Percentiles rank a stretch among this genome's conserved stretches.
These are phyloP conservation scores for Lymantria monacha DNA, from an alignment of 2,888 invertebrate genomes.

Conservation along the genomic window DNA sequence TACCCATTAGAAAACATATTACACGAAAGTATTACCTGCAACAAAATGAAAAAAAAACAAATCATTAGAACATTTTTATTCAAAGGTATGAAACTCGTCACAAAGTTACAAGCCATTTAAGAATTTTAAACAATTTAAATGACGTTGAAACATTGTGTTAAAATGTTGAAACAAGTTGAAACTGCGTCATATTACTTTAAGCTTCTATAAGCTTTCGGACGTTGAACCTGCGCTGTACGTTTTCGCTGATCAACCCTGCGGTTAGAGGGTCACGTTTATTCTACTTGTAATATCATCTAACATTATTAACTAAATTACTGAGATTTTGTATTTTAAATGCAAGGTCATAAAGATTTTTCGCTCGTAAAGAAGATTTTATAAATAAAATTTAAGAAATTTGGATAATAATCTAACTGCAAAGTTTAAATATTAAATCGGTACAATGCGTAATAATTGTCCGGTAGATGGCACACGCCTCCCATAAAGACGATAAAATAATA, in stretches of 20 bases:
- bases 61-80: not conserved
- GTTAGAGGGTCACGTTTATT: not conserved
- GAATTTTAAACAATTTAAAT: not conserved
- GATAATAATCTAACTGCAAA: no score
- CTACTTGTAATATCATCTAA: not conserved
- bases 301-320: not conserved
- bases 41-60: not conserved
- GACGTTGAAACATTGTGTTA: not conserved
- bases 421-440: no score
- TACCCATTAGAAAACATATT: not conserved
- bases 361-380: no score
- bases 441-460: no score
- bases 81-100: not conserved
- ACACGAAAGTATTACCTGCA: not conserved
- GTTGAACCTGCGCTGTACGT: not conserved
- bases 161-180: not conserved
- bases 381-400: no score
- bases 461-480: no score
- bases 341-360: no score
- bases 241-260: not conserved
- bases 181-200: not conserved
- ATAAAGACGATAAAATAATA: no score
- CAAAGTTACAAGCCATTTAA: not conserved
- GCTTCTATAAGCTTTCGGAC: constrained; percentile 1
- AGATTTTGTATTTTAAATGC: constrained; percentile 1